phyloP scores from a whole-genome alignment of 37 sponge, comb jelly and placozoan genomes.

The Chondrosia reniformis region DNA sequence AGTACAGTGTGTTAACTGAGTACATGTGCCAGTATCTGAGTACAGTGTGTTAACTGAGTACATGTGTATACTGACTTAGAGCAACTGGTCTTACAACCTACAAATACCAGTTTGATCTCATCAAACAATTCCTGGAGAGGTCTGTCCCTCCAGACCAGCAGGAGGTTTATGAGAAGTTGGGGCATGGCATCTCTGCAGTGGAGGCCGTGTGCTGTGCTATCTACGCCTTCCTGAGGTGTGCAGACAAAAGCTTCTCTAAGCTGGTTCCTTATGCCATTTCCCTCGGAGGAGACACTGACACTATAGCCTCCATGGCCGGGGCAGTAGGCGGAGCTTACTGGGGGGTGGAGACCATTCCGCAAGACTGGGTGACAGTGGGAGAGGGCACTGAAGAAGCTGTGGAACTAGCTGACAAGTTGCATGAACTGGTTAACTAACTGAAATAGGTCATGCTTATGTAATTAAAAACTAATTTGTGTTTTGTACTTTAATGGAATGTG shows the following conservation, averaged over 20 bases:
- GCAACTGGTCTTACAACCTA: constrained; percentile 31
- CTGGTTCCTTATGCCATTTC: constrained; percentile 69
- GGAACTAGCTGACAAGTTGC: constrained; percentile 35
- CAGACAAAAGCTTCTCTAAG: constrained; percentile 32
- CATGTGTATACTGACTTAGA: not conserved
- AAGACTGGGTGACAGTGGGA: constrained; percentile 42
- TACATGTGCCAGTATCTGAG: too few species aligned
- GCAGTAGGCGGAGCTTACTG: constrained; percentile 77
- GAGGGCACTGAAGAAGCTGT: constrained; percentile 32
- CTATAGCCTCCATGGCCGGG: constrained; percentile 83
- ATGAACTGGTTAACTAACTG: constrained; percentile 38
- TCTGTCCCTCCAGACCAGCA: constrained; percentile 35
- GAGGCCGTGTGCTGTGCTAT: constrained; percentile 76
- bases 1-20: too few species aligned
- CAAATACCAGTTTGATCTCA: constrained; percentile 26
- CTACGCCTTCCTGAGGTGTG: constrained; percentile 61
- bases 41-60: not conserved
- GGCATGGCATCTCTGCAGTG: constrained; percentile 59
- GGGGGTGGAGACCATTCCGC: constrained; percentile 55
- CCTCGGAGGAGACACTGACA: constrained; percentile 83
- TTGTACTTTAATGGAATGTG: too few species aligned
- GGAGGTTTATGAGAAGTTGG: constrained; percentile 36
- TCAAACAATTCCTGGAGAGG: constrained; percentile 27
- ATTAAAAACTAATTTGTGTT: too few species aligned
- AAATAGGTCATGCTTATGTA: too few species aligned